Evolutionary conservation across 1,140 invertebrate genomes (phyloP).

Genomic region (Solenopsis invicta): DNA sequence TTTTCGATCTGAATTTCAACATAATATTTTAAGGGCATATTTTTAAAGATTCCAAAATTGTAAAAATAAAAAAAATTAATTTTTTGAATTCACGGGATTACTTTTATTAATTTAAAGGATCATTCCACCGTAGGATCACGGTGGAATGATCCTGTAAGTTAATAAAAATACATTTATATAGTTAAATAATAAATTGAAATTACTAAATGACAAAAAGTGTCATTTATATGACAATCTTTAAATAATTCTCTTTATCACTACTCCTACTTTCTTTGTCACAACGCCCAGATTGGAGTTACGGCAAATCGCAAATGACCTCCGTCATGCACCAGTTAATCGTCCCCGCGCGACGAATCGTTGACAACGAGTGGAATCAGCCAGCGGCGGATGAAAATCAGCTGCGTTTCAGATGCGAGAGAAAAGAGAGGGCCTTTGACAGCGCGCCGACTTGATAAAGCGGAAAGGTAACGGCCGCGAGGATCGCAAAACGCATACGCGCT

Average conservation of each 20-base stretch:
- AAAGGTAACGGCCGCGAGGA: conserved; percentile 48
- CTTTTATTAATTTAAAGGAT: too few species aligned
- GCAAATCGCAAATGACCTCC: conserved; percentile 44
- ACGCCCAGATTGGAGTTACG: conserved; percentile 17
- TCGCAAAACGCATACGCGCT: conserved; percentile 80
- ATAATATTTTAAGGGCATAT: too few species aligned
- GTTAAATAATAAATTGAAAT: neutral
- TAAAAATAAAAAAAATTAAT: too few species aligned
- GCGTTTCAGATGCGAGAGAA: conserved; percentile 9
- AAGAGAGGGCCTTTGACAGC: conserved; percentile 39
- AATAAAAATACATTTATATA: neutral
- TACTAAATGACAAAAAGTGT: conserved; percentile 1
- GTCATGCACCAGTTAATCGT: conserved; percentile 54
- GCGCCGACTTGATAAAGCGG: conserved; percentile 44
- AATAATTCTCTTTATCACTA: conserved; percentile 28
- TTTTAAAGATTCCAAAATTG: too few species aligned
- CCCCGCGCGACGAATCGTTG: conserved; percentile 43
- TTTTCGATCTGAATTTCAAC: too few species aligned
- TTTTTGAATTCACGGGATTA: too few species aligned
- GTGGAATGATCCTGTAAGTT: too few species aligned
- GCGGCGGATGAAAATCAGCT: conserved; percentile 44
- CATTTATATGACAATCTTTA: neutral
- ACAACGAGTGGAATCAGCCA: conserved; percentile 37
- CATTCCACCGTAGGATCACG: too few species aligned
- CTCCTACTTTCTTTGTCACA: neutral